A percentile compares a stretch with the other conserved stretches of the same genome.
Evolutionary conservation across 2,113 vertebrate genomes (phyloP).

Genomic region (Orcinus orca): DNA sequence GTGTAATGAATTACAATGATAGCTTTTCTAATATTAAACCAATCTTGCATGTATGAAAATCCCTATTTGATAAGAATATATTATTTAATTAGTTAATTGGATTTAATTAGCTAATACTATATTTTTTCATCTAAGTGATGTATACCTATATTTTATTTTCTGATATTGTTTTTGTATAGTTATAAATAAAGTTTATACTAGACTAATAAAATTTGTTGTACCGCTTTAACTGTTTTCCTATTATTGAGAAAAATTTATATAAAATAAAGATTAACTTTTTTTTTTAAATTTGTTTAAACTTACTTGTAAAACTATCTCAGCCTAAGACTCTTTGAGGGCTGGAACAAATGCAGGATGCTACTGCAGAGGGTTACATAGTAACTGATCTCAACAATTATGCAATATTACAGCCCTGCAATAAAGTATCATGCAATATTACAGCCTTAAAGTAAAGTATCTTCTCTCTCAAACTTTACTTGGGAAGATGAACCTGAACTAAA

Average conservation of each 20-base stretch:
- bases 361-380: background rate
- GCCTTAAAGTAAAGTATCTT: background rate
- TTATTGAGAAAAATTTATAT: background rate
- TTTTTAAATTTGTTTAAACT: background rate
- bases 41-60: background rate
- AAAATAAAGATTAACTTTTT: background rate
- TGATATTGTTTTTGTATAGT: background rate
- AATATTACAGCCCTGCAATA: background rate
- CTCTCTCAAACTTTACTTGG: background rate
- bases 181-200: background rate
- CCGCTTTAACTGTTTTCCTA: background rate
- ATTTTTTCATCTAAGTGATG: background rate
- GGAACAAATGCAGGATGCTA: background rate
- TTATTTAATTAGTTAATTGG: conserved; percentile 7
- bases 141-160: background rate
- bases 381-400: background rate
- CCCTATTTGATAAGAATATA: background rate
- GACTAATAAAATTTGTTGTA: background rate
- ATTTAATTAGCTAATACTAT: conserved; percentile 11
- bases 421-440: background rate
- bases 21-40: background rate
- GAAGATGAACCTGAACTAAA: background rate
- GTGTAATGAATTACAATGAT: background rate
- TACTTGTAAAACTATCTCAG: background rate
- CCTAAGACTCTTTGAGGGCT: background rate